Conservation (phyloP, 37 sponge, comb jelly and placozoan species). For the Crambe crambe region DNA sequence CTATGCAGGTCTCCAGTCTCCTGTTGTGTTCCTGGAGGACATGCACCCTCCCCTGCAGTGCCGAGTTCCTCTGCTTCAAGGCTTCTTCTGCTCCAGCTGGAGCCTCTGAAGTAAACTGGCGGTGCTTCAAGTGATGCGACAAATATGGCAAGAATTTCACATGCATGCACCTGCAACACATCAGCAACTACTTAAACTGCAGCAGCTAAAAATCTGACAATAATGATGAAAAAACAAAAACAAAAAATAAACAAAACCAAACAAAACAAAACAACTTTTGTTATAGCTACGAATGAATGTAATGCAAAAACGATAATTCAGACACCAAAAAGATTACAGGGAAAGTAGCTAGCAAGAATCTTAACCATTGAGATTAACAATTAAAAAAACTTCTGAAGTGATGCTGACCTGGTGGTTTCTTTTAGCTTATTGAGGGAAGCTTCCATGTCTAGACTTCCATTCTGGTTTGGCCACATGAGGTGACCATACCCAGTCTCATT, state of each 20-base stretch:
- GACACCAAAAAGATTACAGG: background rate
- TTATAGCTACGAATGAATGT: too few relatives aligned
- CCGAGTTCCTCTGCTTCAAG: background rate
- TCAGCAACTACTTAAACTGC: too few relatives aligned
- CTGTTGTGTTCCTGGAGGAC: slow-evolving; percentile 24
- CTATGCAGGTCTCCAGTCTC: slow-evolving; percentile 20
- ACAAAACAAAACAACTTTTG: too few relatives aligned
- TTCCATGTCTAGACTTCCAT: slow-evolving; percentile 19
- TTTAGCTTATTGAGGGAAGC: slow-evolving; percentile 7
- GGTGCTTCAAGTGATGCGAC: background rate
- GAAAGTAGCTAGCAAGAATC: too few relatives aligned
- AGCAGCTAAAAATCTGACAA: background rate
- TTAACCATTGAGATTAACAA: background rate
- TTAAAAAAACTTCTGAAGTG: too few relatives aligned
- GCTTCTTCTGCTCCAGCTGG: background rate
- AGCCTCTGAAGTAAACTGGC: background rate
- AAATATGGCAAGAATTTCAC: background rate
- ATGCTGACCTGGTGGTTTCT: slow-evolving; percentile 5
- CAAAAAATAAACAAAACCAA: too few relatives aligned
- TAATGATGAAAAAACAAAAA: background rate
- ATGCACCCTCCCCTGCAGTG: slow-evolving; percentile 14
- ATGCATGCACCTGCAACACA: background rate
- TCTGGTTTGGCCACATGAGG: background rate
- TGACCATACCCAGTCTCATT: background rate
- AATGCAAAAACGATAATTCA: too few relatives aligned